Evolutionary conservation across 2,888 invertebrate species (phyloP), one percentile per base, ranked within the genome.

Genomic region (Drosophila yooni): DNA sequence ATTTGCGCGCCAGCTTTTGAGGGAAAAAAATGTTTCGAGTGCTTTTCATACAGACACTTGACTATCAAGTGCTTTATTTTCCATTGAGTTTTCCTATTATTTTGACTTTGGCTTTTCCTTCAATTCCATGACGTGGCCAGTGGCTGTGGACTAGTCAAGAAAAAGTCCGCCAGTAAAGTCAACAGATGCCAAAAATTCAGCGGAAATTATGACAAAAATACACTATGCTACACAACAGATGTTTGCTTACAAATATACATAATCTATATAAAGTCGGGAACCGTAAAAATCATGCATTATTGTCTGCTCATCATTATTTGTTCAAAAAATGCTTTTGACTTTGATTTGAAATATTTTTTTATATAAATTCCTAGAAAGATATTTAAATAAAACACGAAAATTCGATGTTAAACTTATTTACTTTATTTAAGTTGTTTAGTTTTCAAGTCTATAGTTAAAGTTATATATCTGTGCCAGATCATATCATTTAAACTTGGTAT

Each of bases 1-100:
- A 92, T 90, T 91, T 91, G 92, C 85, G 87, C 90, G 84, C 90
- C 89, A 58, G 38, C 53, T 57, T 57, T 57, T 40, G 38, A 29
- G 60, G 78, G 73, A 38, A 27, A 72, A 82, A 75, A 89, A 85
- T 82, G 43, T 86, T 84, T 87, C 87, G 70, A 87, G 90, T 87
- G 88, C 89, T 90, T 90, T 90, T 88, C 89, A 89, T 88, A 87
- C 71, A 89, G 89, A 89, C 89, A 89, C 91, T 87, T 87, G 91
- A 87, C 72, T 70, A 89, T 87, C 87, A 89, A 87, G 87, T 89
- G 88, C 81, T 74, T 84, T 89, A 75, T 78, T 81, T 75, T 77
- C 58, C 36, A 53, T 33, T 33, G 18, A 46, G 38, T 59, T 75
- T 52, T 40, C 46, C 34, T 48, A 40, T 33, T 52, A 51, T 54